Percentiles rank a stretch among this genome's conserved stretches.
phyloP scores from a whole-genome alignment of 2,888 invertebrate genomes.

The Oegoconia quadripuncta region DNA sequence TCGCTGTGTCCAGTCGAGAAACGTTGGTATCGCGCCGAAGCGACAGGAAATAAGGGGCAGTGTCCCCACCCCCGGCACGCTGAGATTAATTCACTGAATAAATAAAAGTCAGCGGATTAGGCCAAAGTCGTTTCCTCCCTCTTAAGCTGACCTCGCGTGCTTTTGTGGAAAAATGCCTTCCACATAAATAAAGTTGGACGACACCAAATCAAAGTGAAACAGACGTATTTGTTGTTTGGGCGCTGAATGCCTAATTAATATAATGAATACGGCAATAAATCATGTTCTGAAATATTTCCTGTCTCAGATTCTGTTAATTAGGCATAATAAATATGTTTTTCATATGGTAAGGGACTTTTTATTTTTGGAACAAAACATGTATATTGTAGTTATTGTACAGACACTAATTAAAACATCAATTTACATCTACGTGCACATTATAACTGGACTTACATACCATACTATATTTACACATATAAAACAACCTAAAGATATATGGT shows the following conservation, averaged over 20 bases:
- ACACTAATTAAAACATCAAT: too few relatives aligned
- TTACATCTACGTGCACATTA: too few relatives aligned
- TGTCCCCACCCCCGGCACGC: constrained; percentile 56
- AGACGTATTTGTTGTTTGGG: constrained; percentile 34
- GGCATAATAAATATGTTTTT: background rate
- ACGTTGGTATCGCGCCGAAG: constrained; percentile 44
- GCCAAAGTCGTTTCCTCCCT: constrained; percentile 76
- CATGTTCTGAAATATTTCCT: background rate
- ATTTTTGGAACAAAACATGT: too few relatives aligned
- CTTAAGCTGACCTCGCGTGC: constrained; percentile 76
- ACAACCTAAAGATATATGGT: too few relatives aligned
- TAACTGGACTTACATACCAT: too few relatives aligned
- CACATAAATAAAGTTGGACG: constrained; percentile 69
- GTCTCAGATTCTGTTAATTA: constrained; percentile 12
- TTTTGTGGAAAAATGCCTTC: constrained; percentile 72
- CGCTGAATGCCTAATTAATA: constrained; percentile 13
- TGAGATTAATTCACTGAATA: constrained; percentile 79
- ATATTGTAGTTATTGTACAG: too few relatives aligned
- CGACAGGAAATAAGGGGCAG: constrained; percentile 65
- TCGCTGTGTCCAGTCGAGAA: constrained; percentile 56
- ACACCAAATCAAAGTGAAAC: constrained; percentile 61
- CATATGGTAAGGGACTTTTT: background rate
- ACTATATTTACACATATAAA: too few relatives aligned
- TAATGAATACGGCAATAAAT: constrained; percentile 11
- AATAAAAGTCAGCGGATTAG: constrained; percentile 80